phyloP scores from a whole-genome alignment of 2,888 invertebrate species.

The Aleiodes alternator region DNA sequence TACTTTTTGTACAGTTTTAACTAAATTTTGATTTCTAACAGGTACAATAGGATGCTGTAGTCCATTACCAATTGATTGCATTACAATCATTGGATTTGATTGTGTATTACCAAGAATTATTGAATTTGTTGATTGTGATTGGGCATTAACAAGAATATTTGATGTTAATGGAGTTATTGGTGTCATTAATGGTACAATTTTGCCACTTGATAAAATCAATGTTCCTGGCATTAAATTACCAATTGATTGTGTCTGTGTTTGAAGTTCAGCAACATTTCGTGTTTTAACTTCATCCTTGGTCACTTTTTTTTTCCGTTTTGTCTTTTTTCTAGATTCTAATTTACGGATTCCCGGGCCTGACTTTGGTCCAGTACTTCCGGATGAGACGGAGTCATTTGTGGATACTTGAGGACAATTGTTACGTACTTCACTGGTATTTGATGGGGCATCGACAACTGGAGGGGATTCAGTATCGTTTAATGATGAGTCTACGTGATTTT shows the following conservation, averaged over 20 bases:
- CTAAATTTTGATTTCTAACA: slow-evolving; percentile 66
- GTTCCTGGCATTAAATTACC: slow-evolving; percentile 68
- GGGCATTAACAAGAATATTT: slow-evolving; percentile 71
- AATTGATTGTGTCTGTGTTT: slow-evolving; percentile 55
- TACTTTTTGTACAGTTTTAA: slow-evolving; percentile 69
- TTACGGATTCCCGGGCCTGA: slow-evolving; percentile 57
- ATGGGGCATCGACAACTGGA: slow-evolving; percentile 36
- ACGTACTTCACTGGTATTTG: slow-evolving; percentile 21
- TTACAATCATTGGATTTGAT: slow-evolving; percentile 72
- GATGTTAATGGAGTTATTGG: slow-evolving; percentile 67
- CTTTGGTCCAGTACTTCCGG: slow-evolving; percentile 50
- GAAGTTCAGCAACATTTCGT: slow-evolving; percentile 50
- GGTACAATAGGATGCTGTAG: slow-evolving; percentile 67
- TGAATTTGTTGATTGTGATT: slow-evolving; percentile 65
- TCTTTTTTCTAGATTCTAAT: slow-evolving; percentile 59
- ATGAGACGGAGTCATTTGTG: slow-evolving; percentile 12
- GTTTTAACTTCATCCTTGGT: slow-evolving; percentile 45
- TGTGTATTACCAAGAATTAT: slow-evolving; percentile 71
- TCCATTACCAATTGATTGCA: slow-evolving; percentile 68
- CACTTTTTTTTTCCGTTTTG: slow-evolving; percentile 63
- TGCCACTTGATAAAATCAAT: slow-evolving; percentile 69
- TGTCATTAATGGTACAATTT: slow-evolving; percentile 71
- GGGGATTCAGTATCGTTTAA: slow-evolving; percentile 56
- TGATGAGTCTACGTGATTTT: slow-evolving; percentile 68
- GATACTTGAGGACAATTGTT: slow-evolving; percentile 49